Base-by-base conservation (phyloP, 1,140 invertebrate genomes). In the Charaxes varanes region DNA sequence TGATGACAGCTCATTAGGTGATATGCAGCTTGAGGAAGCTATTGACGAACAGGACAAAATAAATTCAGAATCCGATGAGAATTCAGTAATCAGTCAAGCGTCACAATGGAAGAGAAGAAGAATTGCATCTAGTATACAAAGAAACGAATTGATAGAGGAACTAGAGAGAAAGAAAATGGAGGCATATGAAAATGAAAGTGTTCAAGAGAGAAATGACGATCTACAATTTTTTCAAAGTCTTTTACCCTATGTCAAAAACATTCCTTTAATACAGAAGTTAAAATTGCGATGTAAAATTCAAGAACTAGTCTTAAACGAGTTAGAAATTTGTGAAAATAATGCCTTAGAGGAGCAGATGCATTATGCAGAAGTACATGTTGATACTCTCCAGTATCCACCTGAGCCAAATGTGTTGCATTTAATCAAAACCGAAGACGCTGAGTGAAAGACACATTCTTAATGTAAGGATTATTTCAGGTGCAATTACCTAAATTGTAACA, bases 241-340 rank as follows among this genome's bases (percentile, higher is more conserved):
- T 10, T 10, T 31, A 11, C 28, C 28, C 2, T 31, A 31, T 10
- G 28, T 31, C 4, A 13, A 31, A 18, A 31, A 31, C 11, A 31
- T 31, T 10, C 28, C 28, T 3, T 18, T 31, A 16, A 31, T 31
- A 16, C 3, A 16, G 5, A 31, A 31, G 6, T 16, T 31, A n/a
- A 31, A 31, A 31, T 31, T 31, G n/a, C 3, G 28, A 4, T 31
- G 28, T 13, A 31, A 31, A 16, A 31, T 31, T 7, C 28, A 31
- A 8, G 28, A 31, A 16, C 16, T 31, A 16, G 18, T 31, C n/a
- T 11, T 31, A 8, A 31, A 31, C 4, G 28, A 31, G 15, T 16
- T 31, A 2, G 28, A 31, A 4, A 16, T 16, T 8, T 14, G 16
- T 31, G 28, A 17, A 12, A 31, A 17, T 10, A 16, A 17, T 10